A percentile compares a stretch with the other conserved stretches of the same genome.
phyloP scores from a whole-genome alignment of 2,113 vertebrate genomes.

The Mustela lutreola region DNA sequence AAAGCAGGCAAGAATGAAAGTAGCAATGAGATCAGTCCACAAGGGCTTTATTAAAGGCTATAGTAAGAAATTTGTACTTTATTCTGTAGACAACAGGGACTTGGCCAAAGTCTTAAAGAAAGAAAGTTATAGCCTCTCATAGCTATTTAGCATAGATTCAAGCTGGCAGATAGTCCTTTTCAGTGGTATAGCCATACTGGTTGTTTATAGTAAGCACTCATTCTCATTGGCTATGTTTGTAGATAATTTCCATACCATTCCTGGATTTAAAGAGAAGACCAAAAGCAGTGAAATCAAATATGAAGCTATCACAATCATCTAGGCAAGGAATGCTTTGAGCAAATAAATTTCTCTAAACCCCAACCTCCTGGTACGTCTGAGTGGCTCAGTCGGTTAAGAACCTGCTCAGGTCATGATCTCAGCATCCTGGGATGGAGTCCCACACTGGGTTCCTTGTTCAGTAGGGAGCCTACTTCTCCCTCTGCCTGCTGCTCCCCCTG shows the following conservation, averaged over 20 bases:
- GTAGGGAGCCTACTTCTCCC: background rate
- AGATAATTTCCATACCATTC: background rate
- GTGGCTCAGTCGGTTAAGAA: background rate
- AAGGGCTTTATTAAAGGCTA: slow-evolving; percentile 15
- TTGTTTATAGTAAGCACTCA: background rate
- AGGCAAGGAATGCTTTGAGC: background rate
- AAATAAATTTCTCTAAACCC: background rate
- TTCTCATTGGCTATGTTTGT: slow-evolving; percentile 6
- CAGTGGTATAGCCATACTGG: background rate
- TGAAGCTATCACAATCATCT: background rate
- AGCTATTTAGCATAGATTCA: background rate
- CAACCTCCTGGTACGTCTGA: background rate
- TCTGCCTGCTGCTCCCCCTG: background rate
- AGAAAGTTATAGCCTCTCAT: background rate
- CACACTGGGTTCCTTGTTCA: background rate
- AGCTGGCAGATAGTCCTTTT: background rate
- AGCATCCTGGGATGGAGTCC: background rate
- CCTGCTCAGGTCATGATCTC: background rate
- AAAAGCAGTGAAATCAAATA: slow-evolving; percentile 34
- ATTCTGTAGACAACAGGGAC: background rate
- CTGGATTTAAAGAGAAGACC: slow-evolving; percentile 11
- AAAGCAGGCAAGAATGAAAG: background rate
- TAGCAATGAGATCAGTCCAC: background rate
- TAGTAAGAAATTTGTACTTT: background rate
- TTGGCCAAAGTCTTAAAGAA: slow-evolving; percentile 8